Evolutionary conservation across 2,113 vertebrate genomes (phyloP).

Genomic region (Neotragus pygmaeus): DNA sequence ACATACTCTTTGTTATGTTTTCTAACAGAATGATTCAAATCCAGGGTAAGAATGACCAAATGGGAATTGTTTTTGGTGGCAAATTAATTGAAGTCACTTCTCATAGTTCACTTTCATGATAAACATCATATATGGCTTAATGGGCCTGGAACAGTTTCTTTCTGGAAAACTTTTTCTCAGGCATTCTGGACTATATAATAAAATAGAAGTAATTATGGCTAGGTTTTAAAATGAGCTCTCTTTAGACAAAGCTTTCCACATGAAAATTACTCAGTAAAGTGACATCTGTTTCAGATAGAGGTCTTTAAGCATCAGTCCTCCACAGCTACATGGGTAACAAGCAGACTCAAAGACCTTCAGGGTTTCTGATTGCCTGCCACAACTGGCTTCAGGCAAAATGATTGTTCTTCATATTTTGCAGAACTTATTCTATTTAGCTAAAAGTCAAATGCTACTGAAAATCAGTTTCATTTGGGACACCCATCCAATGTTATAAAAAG

Average conservation of each 20-base stretch:
- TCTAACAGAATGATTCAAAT: background rate
- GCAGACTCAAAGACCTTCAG: background rate
- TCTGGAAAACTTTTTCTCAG: background rate
- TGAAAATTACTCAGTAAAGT: background rate
- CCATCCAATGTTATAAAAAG: background rate
- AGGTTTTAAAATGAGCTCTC: background rate
- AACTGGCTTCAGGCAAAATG: background rate
- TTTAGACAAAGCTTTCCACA: background rate
- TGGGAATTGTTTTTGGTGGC: background rate
- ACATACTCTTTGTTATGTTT: background rate
- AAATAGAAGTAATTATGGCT: background rate
- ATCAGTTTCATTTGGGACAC: background rate
- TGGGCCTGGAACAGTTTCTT: background rate
- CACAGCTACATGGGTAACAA: background rate
- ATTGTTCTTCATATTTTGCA: background rate
- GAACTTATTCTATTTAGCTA: background rate
- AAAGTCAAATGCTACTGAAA: background rate
- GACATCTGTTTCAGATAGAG: constrained; percentile 17
- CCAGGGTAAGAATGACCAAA: background rate
- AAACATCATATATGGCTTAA: background rate
- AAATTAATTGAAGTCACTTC: background rate
- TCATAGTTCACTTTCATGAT: background rate
- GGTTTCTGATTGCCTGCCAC: background rate
- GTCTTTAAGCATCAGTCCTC: background rate
- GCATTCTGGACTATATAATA: background rate